Evolutionary conservation across 2,797 vertebrate species (phyloP).

Genomic region (Lithobates pipiens): DNA sequence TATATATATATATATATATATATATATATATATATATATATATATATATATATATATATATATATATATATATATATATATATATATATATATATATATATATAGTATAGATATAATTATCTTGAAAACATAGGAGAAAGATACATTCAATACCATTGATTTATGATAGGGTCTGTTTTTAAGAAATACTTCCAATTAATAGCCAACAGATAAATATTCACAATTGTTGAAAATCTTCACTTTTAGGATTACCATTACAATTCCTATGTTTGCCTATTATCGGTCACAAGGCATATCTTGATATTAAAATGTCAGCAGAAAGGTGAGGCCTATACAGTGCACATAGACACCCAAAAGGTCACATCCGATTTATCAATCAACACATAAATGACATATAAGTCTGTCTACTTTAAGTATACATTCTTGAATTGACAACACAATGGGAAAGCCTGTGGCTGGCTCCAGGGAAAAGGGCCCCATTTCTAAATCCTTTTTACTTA

Average conservation of each 20-base stretch:
- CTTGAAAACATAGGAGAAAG: too few species aligned
- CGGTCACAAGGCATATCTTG: slow-evolving; percentile 9
- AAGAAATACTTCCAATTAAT: too few species aligned
- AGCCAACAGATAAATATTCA: too few species aligned
- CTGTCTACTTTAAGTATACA: slow-evolving; percentile 70
- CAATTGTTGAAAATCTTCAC: too few species aligned
- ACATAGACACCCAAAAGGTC: slow-evolving; percentile 37
- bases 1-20: too few species aligned
- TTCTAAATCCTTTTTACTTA: slow-evolving; percentile 67
- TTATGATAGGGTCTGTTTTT: background rate
- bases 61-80: too few species aligned
- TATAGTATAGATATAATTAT: too few species aligned
- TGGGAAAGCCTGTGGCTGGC: slow-evolving; percentile 64
- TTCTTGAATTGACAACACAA: slow-evolving; percentile 67
- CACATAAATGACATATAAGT: slow-evolving; percentile 66
- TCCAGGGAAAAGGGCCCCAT: slow-evolving; percentile 34
- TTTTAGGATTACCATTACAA: background rate
- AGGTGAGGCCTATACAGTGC: slow-evolving; percentile 54
- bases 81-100: too few species aligned
- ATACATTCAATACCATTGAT: background rate
- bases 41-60: too few species aligned
- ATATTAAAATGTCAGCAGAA: slow-evolving; percentile 55
- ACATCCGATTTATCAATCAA: slow-evolving; percentile 19
- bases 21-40: too few species aligned
- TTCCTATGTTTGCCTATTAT: background rate